Conservation (phyloP, 2,797 vertebrate genomes). For the Acanthis flammea region DNA sequence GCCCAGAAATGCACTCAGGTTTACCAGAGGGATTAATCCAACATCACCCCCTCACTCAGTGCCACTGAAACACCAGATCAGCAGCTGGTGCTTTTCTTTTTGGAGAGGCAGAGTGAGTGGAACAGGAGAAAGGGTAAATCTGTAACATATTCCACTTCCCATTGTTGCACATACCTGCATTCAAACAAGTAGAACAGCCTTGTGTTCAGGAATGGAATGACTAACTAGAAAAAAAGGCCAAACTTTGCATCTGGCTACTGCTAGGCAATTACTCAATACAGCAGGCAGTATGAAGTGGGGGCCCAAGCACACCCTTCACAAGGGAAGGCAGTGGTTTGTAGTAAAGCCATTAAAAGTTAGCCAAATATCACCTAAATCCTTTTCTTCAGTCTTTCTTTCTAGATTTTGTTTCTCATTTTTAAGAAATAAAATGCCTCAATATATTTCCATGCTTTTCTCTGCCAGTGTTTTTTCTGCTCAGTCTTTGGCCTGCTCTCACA, state of each 20-base stretch:
- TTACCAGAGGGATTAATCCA: not conserved
- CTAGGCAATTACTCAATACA: not conserved
- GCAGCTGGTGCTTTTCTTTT: not conserved
- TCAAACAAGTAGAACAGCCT: not conserved
- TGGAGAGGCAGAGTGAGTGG: not conserved
- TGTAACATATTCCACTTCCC: not conserved
- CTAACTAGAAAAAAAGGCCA: not conserved
- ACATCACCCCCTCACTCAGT: not conserved
- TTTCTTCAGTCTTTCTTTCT: conserved; percentile 3
- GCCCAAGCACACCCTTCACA: not conserved
- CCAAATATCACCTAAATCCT: not conserved
- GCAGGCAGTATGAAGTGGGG: not conserved
- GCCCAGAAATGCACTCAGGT: not conserved
- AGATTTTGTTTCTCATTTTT: conserved; percentile 41
- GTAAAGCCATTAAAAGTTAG: not conserved
- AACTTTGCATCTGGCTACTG: not conserved
- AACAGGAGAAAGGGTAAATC: not conserved
- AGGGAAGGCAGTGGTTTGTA: not conserved
- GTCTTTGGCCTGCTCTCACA: conserved; percentile 9
- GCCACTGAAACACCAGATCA: not conserved
- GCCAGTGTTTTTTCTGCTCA: conserved; percentile 40
- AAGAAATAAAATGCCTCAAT: conserved; percentile 49
- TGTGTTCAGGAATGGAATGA: not conserved
- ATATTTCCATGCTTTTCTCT: not conserved
- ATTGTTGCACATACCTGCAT: not conserved